Evolutionary conservation across 2,888 invertebrate species (phyloP), one percentile per base, ranked within the genome.

Genomic region (Malachius bipustulatus): DNA sequence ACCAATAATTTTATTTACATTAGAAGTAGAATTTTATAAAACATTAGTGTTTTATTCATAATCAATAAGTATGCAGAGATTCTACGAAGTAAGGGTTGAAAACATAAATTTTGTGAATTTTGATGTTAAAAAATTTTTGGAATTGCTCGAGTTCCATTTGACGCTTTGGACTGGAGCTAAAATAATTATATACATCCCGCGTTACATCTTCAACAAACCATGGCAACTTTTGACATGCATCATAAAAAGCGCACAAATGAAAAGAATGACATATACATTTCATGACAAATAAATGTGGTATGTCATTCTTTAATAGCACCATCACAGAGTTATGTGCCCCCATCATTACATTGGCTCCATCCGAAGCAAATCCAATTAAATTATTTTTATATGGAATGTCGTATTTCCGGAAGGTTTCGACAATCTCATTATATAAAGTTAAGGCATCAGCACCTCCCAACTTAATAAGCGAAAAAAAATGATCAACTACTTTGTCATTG

Each of bases 201-300:
- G 42, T 38, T n/a, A 50, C 16, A 28, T 47, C 44, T 43, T 54
- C 47, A 10, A 51, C 38, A 31, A 36, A 34, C 16, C 40, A 26
- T 10, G 50, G 48, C n/a, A 53, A 33, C 38, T 48, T 49, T 29
- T 40, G 12, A 27, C 46, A 48, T 13, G 52, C 47, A 33, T 19
- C 6, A 19, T 50, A 43, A 31, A 44, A 46, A 15, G 50, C 48
- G 36, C 49, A 51, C 36, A 51, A 35, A 12, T 42, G 41, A 37
- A 54, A 49, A 2, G 46, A 48, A 32, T 53, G 52, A 27, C 48
- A 54, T 14, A 49, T 45, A 36, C 52, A 54, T 36, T 48, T 48
- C 32, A 47, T 38, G 8, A 38, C 11, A 37, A 33, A 48, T 14
- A 48, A 28, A 35, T 40, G 4, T n/a, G 44, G 43, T 15, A 43